Evolutionary conservation across 2,113 vertebrate species (phyloP), one percentile per base, ranked within the genome.

Genomic region (Oophaga pumilio): DNA sequence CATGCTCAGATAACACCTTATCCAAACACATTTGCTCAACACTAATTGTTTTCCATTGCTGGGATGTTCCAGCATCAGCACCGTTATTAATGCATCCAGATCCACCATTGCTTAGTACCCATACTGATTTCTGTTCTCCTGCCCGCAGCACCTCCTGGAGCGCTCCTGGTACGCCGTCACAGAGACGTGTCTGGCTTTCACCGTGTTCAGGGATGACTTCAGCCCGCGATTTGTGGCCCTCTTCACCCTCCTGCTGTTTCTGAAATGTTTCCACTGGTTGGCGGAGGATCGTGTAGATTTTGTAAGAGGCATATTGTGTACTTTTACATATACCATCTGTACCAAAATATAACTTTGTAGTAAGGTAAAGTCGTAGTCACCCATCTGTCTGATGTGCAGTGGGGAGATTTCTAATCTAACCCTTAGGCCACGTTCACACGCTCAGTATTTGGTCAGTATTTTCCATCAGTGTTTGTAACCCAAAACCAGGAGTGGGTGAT

Each of bases 241-340:
- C 86, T 99, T 99, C 93, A 99, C 98, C 20, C 96, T 99, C 86
- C 96, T 99, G 2, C 96, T 99, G 89, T 99, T 98, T 93, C 97
- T 99, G 85, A 99, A 99, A 92, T 99, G 98, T 92, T 99, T 99
- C 90, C 98, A 99, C 86, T 99, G 98, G 97, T 90, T 99, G 92
- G 97, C 98, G 0, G 98, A 99, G 91, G 98, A 99, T 91, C 93
- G 98, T 0, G 98, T 99, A 90, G 98, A 99, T 85, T 99, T 98
- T 91, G 98, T 99, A 91, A 97, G 98, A 93, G 22, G 0, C 26
- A 71, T 1, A 6, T 43, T 43, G 33, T 43, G 33, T 5, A 43
- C 33, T 43, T 43, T 2, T 43, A 43, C 5, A 43, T 56, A 56
- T 56, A 56, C 53, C 53, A 9, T 56, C 5, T 56, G 12, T 11